phyloP scores from a whole-genome alignment of 2,797 vertebrate genomes.

The Brachyalestes nurse region DNA sequence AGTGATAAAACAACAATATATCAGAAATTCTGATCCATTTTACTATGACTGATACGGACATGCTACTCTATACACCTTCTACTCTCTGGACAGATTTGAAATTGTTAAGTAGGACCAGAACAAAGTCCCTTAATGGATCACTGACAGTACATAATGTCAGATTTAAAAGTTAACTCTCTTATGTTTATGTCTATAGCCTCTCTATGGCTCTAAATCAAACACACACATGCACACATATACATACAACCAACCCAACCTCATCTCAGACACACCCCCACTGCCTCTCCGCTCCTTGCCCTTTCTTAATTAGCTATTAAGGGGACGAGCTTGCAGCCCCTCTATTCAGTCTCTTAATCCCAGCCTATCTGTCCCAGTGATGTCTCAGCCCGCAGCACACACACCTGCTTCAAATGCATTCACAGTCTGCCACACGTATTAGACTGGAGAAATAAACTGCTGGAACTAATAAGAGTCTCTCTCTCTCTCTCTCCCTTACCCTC shows the following conservation, averaged over 20 bases:
- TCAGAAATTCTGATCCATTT: no score
- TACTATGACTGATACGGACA: no score
- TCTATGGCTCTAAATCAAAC: not conserved
- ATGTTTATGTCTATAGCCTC: no score
- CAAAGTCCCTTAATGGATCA: no score
- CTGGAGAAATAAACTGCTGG: constrained; percentile 75
- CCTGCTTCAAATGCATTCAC: constrained; percentile 75
- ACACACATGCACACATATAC: constrained; percentile 1
- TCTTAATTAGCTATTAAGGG: constrained; percentile 59
- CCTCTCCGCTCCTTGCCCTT: constrained; percentile 10
- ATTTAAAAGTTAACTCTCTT: no score
- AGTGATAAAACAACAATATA: no score
- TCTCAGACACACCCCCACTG: constrained; percentile 14
- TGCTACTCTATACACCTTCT: no score
- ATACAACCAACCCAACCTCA: constrained; percentile 11
- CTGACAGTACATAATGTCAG: no score
- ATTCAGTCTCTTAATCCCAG: constrained; percentile 44
- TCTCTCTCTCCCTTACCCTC: constrained; percentile 40
- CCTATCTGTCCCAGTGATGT: constrained; percentile 35
- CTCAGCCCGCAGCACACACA: constrained; percentile 63
- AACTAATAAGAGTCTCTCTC: constrained; percentile 74
- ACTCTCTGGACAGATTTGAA: no score
- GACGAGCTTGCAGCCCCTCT: constrained; percentile 24
- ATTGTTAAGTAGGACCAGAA: no score
- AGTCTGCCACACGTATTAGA: constrained; percentile 70